phyloP scores from a whole-genome alignment of 1,140 invertebrate genomes.

The Bombus sibiricus region DNA sequence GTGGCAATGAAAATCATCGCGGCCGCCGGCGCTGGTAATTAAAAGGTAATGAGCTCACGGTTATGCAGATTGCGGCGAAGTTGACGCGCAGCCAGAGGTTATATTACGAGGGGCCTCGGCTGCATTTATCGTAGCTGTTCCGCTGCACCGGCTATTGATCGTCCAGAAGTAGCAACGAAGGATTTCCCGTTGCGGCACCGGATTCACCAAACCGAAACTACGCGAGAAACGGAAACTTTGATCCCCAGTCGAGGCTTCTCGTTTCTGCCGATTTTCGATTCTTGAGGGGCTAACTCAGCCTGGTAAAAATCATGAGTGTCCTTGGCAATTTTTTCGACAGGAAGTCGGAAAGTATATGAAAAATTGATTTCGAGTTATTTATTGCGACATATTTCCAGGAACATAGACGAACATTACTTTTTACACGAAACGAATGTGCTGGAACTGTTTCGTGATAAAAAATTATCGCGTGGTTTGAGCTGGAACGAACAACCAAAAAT shows the following conservation, averaged over 20 bases:
- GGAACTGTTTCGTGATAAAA: too few species aligned
- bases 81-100: slow-evolving; percentile 45
- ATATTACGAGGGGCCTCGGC: slow-evolving; percentile 22
- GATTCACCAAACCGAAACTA: not conserved
- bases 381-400: not conserved
- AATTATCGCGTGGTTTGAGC: too few species aligned
- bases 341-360: not conserved
- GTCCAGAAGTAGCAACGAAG: slow-evolving; percentile 17
- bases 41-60: slow-evolving; percentile 69
- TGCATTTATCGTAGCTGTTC: slow-evolving; percentile 39
- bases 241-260: not conserved
- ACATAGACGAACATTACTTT: too few species aligned
- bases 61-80: slow-evolving; percentile 63
- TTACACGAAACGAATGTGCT: too few species aligned
- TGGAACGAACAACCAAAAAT: too few species aligned
- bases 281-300: not conserved
- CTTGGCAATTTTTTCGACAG: not conserved
- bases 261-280: not conserved
- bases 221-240: not conserved
- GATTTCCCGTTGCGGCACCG: not conserved
- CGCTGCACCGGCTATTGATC: slow-evolving; percentile 38
- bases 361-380: not conserved
- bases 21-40: slow-evolving; percentile 55
- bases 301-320: not conserved
- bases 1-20: slow-evolving; percentile 69